These are phyloP conservation scores for Hormaphis cornu DNA, from an alignment of 1,140 invertebrate genomes.

Conservation along the genomic window DNA sequence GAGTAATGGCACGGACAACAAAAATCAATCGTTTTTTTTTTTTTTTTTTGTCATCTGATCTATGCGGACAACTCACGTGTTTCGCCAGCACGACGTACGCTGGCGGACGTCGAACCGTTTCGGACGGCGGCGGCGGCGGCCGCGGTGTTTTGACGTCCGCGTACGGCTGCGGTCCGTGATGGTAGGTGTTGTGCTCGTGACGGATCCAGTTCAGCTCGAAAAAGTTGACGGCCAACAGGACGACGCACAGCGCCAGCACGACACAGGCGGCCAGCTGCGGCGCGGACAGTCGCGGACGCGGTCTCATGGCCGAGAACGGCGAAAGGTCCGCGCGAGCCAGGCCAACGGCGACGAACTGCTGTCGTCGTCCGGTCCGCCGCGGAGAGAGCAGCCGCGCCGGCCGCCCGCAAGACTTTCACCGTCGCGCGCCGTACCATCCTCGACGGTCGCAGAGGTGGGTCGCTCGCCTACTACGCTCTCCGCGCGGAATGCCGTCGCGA, in stretches of 20 bases:
- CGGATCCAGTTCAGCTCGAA: constrained; percentile 36
- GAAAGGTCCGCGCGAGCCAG: neutral
- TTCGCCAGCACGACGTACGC: constrained; percentile 31
- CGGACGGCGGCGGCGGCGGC: too few species aligned
- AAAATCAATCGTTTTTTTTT: too few species aligned
- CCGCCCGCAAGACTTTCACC: too few species aligned
- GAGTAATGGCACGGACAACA: too few species aligned
- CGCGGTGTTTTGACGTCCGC: constrained; percentile 22
- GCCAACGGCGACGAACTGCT: constrained; percentile 31
- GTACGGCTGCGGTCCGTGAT: constrained; percentile 31
- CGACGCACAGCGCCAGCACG: constrained; percentile 8
- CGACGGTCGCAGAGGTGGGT: too few species aligned
- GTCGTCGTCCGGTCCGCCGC: neutral
- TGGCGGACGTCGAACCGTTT: neutral
- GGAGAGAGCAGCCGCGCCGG: too few species aligned
- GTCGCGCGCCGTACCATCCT: too few species aligned
- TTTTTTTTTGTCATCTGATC: neutral
- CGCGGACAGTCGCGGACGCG: neutral
- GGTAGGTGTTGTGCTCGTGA: constrained; percentile 34
- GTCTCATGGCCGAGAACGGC: neutral
- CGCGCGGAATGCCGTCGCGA: too few species aligned
- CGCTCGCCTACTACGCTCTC: too few species aligned
- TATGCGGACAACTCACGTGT: constrained; percentile 35
- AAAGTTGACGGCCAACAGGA: constrained; percentile 34
- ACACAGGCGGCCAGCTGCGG: neutral